A percentile compares a stretch with the other conserved stretches of the same genome.
Conservation (phyloP, 2,797 vertebrate genomes). For the Megalops cyprinoides region DNA sequence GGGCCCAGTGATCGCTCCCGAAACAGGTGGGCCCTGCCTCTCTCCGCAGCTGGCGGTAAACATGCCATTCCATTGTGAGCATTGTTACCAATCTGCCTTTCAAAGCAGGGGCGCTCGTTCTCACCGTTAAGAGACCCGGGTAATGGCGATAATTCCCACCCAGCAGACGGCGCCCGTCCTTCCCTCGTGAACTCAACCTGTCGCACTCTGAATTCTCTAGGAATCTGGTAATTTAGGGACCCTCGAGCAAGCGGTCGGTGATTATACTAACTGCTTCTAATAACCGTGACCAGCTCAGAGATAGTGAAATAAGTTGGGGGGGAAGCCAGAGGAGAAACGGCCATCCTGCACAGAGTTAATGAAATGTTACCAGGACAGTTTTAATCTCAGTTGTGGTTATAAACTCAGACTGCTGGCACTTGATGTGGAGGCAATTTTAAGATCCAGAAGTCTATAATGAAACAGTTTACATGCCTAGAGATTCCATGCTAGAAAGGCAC, state of each 20-base stretch:
- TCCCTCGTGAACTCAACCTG: not conserved
- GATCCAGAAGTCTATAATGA: no score
- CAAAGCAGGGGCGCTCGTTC: not conserved
- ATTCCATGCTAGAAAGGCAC: not conserved
- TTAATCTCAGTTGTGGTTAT: not conserved
- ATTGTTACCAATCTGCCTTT: not conserved
- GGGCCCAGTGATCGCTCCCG: not conserved
- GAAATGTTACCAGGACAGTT: not conserved
- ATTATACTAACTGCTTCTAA: not conserved
- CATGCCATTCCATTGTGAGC: not conserved
- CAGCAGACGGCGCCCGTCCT: not conserved
- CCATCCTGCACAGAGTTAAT: not conserved
- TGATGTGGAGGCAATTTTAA: no score
- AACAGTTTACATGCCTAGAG: no score
- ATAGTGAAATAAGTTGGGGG: no score
- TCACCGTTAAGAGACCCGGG: not conserved
- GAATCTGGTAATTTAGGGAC: not conserved
- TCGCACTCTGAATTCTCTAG: no score
- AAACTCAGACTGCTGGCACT: no score
- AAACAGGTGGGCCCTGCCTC: not conserved
- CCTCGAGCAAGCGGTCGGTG: not conserved
- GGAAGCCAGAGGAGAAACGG: not conserved
- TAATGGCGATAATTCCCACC: not conserved
- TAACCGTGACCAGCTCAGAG: not conserved
- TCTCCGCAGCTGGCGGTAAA: not conserved